Evolutionary conservation across 2,797 vertebrate species (phyloP).

Genomic region (Alcedo atthis): DNA sequence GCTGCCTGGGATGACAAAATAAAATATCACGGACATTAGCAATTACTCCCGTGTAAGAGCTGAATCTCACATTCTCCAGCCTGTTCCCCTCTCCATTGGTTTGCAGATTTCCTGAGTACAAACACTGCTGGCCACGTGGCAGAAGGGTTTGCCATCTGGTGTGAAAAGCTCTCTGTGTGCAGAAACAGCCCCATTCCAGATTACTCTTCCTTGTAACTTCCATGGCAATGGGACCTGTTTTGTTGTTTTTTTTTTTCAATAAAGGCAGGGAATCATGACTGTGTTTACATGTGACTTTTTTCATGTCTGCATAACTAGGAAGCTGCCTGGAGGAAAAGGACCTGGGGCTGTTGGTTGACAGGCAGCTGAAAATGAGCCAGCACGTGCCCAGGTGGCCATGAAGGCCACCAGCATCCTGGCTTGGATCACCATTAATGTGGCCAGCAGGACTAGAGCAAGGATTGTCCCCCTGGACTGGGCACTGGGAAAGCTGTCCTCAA

Average conservation of each 20-base stretch:
- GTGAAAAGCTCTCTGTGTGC: neutral
- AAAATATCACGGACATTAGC: neutral
- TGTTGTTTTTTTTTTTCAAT: neutral
- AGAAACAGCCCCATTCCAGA: neutral
- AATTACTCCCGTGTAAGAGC: neutral
- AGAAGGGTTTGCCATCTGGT: neutral
- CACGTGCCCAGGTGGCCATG: neutral
- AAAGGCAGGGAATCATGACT: neutral
- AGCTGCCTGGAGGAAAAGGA: neutral
- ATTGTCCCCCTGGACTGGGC: too few relatives aligned
- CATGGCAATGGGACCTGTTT: neutral
- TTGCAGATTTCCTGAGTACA: neutral
- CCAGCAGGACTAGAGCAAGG: neutral
- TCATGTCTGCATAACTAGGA: neutral
- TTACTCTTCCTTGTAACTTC: neutral
- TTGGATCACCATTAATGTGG: neutral
- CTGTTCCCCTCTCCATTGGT: neutral
- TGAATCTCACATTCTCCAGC: neutral
- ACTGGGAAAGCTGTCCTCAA: too few relatives aligned
- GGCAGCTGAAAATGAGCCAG: neutral
- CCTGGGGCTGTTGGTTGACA: neutral
- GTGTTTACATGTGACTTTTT: fast-evolving
- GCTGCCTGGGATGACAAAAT: neutral
- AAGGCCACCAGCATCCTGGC: neutral
- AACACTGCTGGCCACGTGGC: fast-evolving